Percentiles rank a stretch among this genome's conserved stretches.
These are phyloP conservation scores for Gymnosoma rotundatum DNA, from an alignment of 2,888 invertebrate genomes.

Conservation along the genomic window DNA sequence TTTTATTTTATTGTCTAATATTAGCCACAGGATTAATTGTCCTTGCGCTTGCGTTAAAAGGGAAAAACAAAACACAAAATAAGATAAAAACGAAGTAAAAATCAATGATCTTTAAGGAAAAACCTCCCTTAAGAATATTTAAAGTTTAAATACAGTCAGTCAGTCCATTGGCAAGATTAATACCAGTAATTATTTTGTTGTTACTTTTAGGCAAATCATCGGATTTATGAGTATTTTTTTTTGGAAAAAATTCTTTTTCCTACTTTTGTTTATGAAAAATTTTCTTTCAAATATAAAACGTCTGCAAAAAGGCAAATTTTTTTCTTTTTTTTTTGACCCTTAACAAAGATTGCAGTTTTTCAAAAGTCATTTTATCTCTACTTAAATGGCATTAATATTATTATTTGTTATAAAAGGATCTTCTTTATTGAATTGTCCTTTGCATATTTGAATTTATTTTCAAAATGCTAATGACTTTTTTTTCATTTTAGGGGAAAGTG, in stretches of 20 bases:
- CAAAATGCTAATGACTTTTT: constrained; percentile 1
- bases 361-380: constrained; percentile 40
- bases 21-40: constrained; percentile 63
- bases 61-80: neutral
- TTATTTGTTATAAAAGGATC: constrained; percentile 15
- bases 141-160: neutral
- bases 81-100: neutral
- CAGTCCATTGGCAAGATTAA: constrained; percentile 13
- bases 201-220: constrained; percentile 61
- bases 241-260: neutral
- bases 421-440: constrained; percentile 14
- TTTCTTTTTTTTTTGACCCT: constrained; percentile 58
- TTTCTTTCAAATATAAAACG: neutral
- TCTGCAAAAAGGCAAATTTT: constrained; percentile 26
- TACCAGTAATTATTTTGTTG: constrained; percentile 61
- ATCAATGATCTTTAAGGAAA: constrained; percentile 39
- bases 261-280: constrained; percentile 6
- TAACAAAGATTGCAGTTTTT: constrained; percentile 22
- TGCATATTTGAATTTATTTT: constrained; percentile 18
- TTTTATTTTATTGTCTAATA: constrained; percentile 3
- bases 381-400: constrained; percentile 33
- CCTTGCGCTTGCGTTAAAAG: neutral
- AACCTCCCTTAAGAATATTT: constrained; percentile 29
- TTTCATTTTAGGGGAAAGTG: constrained; percentile 3
- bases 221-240: constrained; percentile 46